Evolutionary conservation across 2,888 invertebrate species (phyloP).

Genomic region (Timandra comae): DNA sequence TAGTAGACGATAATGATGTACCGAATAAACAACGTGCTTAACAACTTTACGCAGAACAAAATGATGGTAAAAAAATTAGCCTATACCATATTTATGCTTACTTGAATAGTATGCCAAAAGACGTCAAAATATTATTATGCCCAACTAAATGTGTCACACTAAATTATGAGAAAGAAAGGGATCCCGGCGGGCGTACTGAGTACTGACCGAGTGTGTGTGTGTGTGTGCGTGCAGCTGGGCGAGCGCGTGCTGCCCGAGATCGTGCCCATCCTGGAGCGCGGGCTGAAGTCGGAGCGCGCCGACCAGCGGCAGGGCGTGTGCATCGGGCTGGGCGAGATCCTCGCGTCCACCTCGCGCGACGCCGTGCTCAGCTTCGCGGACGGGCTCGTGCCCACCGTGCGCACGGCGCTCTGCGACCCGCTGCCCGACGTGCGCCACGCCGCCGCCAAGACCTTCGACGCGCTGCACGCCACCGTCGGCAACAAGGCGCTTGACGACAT

Average conservation of each 20-base stretch:
- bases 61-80: too few species aligned
- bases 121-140: too few species aligned
- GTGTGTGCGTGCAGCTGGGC: slow-evolving; percentile 78
- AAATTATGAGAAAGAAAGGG: too few species aligned
- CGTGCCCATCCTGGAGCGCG: slow-evolving; percentile 96
- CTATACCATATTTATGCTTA: too few species aligned
- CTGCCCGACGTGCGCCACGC: slow-evolving; percentile 94
- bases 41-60: too few species aligned
- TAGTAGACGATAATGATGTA: too few species aligned
- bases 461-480: slow-evolving; percentile 95
- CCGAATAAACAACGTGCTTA: too few species aligned
- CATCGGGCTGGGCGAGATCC: slow-evolving; percentile 98
- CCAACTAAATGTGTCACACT: too few species aligned
- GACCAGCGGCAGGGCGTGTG: slow-evolving; percentile 99
- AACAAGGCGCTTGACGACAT: slow-evolving; percentile 97
- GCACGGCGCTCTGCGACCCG: slow-evolving; percentile 95
- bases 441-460: slow-evolving; percentile 97
- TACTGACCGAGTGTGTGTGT: too few species aligned
- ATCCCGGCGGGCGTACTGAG: too few species aligned
- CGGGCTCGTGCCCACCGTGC: slow-evolving; percentile 87
- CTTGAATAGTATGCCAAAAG: too few species aligned
- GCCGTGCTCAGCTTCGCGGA: slow-evolving; percentile 86
- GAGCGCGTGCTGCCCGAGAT: slow-evolving; percentile 98
- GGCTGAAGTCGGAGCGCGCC: slow-evolving; percentile 91
- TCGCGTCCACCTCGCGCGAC: slow-evolving; percentile 96